Evolutionary conservation across 2,797 vertebrate genomes (phyloP).

Genomic region (Sus cebifrons): DNA sequence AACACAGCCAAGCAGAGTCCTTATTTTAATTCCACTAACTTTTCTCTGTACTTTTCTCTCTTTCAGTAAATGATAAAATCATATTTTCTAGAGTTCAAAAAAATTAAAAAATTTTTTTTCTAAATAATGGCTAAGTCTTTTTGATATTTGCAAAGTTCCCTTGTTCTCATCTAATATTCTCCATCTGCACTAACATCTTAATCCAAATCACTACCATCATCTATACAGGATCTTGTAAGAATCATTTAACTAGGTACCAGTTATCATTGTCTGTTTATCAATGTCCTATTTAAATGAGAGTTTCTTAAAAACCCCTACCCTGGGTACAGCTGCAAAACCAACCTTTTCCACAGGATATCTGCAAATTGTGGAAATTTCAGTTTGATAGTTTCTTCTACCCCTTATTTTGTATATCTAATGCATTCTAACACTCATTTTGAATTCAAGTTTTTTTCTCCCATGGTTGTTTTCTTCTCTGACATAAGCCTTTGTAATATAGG

Average conservation of each 20-base stretch:
- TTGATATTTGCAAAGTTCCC: not conserved
- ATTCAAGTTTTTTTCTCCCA: not conserved
- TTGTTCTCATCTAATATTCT: not conserved
- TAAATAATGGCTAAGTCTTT: not conserved
- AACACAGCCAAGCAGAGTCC: not conserved
- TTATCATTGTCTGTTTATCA: not conserved
- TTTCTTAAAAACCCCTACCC: not conserved
- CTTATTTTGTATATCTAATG: not conserved
- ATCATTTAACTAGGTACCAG: not conserved
- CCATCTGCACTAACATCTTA: not conserved
- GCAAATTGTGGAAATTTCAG: not conserved
- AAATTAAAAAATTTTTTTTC: not conserved
- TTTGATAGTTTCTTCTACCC: not conserved
- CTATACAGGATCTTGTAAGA: not conserved
- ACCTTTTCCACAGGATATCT: not conserved
- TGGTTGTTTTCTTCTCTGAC: not conserved
- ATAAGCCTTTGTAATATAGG: not conserved
- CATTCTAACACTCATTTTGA: not conserved
- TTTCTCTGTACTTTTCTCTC: not conserved
- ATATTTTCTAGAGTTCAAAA: not conserved
- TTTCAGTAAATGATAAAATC: not conserved
- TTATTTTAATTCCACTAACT: not conserved
- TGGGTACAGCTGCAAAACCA: not conserved
- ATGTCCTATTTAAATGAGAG: not conserved
- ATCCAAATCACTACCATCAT: not conserved